These are phyloP conservation scores for Heteractis magnifica DNA, from an alignment of 92 coral and sea anemone genomes.

Conservation along the genomic window DNA sequence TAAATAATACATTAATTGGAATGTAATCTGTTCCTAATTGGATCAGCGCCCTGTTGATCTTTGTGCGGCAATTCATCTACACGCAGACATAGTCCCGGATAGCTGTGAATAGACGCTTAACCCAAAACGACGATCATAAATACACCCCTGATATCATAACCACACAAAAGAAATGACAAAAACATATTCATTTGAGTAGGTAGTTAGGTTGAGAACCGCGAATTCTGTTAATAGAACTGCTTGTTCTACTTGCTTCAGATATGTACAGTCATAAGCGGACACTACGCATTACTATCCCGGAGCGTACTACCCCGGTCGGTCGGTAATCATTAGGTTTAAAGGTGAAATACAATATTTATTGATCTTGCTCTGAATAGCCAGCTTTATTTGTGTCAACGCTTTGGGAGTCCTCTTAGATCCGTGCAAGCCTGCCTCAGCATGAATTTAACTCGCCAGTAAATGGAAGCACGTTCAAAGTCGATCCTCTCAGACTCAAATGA, in stretches of 20 bases:
- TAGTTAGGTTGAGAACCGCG: neutral
- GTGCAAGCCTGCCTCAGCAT: constrained; percentile 32
- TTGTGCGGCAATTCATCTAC: neutral
- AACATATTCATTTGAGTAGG: neutral
- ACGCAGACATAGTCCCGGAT: constrained; percentile 17
- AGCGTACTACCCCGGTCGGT: neutral
- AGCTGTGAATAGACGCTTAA: constrained; percentile 18
- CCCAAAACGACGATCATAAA: constrained; percentile 7
- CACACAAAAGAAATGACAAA: neutral
- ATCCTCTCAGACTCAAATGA: constrained; percentile 22
- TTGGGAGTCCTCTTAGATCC: constrained; percentile 14
- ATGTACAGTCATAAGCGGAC: neutral
- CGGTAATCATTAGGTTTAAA: constrained; percentile 14
- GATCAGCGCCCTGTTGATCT: constrained; percentile 38
- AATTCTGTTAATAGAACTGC: neutral
- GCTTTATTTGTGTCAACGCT: constrained; percentile 52
- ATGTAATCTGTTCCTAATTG: constrained; percentile 43
- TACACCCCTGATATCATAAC: constrained; percentile 2
- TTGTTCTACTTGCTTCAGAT: neutral
- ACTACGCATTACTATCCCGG: neutral
- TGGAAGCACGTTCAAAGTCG: constrained; percentile 23
- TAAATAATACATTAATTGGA: constrained; percentile 53
- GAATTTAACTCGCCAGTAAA: constrained; percentile 18
- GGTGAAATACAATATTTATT: constrained; percentile 4
- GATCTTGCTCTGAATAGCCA: constrained; percentile 21